Percentiles rank a stretch among this genome's conserved stretches.
phyloP scores from a whole-genome alignment of 2,797 vertebrate species.

The Steatocranus sp. region DNA sequence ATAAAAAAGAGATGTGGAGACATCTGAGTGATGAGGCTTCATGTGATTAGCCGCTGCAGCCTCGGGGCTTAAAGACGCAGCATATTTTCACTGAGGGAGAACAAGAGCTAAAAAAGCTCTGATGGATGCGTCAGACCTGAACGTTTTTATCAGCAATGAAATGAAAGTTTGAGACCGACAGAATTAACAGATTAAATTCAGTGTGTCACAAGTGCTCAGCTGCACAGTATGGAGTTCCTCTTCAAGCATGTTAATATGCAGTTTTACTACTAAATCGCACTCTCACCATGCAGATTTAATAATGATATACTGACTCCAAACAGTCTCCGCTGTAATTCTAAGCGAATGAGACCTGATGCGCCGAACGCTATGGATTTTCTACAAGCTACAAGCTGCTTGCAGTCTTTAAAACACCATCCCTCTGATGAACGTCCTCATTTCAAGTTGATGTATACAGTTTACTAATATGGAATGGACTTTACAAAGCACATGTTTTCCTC shows the following conservation, averaged over 20 bases:
- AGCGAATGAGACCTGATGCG: not conserved
- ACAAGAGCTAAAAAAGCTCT: not conserved
- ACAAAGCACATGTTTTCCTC: not conserved
- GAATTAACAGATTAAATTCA: not conserved
- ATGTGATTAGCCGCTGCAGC: slow-evolving; percentile 5
- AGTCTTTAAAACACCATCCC: not conserved
- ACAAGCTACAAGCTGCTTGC: not conserved
- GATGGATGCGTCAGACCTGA: not conserved
- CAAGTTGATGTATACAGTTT: not conserved
- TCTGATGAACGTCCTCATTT: not conserved
- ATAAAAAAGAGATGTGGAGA: not conserved
- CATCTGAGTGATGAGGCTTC: slow-evolving; percentile 14
- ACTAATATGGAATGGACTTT: not conserved
- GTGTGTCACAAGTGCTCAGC: not conserved
- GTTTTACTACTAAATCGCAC: not conserved
- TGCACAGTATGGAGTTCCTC: not conserved
- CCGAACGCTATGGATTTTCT: not conserved
- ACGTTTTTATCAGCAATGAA: not conserved
- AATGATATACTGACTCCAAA: not conserved
- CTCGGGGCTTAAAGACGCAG: not conserved
- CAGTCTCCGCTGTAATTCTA: not conserved
- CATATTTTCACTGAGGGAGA: not conserved
- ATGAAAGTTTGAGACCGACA: not conserved
- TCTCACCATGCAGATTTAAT: not conserved
- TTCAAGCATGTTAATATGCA: not conserved